Evolutionary conservation across 1,140 invertebrate genomes (phyloP).

Genomic region (Calliopsis andreniformis): DNA sequence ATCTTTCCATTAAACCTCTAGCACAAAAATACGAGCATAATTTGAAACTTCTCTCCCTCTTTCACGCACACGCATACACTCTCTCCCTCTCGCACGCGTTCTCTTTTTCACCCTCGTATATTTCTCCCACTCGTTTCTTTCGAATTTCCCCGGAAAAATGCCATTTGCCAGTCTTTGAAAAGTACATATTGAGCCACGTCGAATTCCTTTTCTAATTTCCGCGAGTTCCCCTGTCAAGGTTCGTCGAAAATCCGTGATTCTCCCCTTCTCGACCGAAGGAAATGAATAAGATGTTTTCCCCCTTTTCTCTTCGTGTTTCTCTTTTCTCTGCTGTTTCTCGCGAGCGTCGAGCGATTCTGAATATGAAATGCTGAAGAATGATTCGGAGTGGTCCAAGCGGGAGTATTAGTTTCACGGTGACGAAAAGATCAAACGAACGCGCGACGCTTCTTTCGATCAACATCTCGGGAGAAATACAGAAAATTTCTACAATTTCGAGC

Average conservation of each 20-base stretch:
- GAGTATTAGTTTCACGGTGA: too few species aligned
- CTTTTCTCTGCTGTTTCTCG: too few species aligned
- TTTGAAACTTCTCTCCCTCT: conserved; percentile 60
- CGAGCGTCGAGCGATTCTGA: not conserved
- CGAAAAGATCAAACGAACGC: too few species aligned
- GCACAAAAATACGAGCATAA: conserved; percentile 76
- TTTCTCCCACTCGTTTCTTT: not conserved
- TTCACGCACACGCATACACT: conserved; percentile 20
- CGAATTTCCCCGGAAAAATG: conserved; percentile 62
- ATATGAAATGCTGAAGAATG: too few species aligned
- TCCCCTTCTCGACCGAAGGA: too few species aligned
- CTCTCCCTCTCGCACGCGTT: not conserved
- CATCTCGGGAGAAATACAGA: too few species aligned
- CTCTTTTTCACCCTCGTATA: conserved; percentile 25
- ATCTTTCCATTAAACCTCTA: conserved; percentile 61
- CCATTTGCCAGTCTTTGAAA: conserved; percentile 74
- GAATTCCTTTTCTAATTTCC: not conserved
- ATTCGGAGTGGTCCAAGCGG: too few species aligned
- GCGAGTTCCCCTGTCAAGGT: not conserved
- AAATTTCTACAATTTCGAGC: too few species aligned
- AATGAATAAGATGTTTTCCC: too few species aligned
- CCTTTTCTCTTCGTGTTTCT: too few species aligned
- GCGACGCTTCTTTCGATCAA: too few species aligned
- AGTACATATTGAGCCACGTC: conserved; percentile 39
- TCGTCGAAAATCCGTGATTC: too few species aligned